A percentile compares a stretch with the other conserved stretches of the same genome.
These are phyloP conservation scores for Eumaeus atala DNA, from an alignment of 1,140 invertebrate genomes.

Conservation along the genomic window DNA sequence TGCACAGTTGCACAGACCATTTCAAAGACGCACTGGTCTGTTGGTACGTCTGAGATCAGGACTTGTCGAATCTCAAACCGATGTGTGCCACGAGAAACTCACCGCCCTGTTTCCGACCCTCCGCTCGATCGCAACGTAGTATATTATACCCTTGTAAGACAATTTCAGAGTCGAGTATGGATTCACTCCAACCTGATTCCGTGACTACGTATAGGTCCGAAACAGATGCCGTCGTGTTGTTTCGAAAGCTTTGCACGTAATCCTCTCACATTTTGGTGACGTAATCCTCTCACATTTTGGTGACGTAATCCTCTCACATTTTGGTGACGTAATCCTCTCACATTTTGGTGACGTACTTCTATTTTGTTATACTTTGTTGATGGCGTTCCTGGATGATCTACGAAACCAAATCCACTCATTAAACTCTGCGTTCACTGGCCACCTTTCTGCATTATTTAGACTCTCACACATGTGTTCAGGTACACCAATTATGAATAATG, in stretches of 20 bases:
- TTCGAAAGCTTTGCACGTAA: no score
- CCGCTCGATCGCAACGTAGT: constrained; percentile 7
- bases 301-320: constrained; percentile 15
- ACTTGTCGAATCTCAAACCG: not conserved
- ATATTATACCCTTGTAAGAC: not conserved
- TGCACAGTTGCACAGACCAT: no score
- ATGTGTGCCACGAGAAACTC: not conserved
- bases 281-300: no score
- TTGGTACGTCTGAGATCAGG: no score
- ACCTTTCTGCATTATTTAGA: constrained; percentile 23
- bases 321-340: constrained; percentile 23
- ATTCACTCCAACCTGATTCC: not conserved
- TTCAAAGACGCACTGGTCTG: no score
- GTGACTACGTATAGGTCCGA: not conserved
- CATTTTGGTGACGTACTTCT: constrained; percentile 22
- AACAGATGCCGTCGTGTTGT: not conserved
- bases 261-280: no score
- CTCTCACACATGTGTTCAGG: constrained; percentile 20
- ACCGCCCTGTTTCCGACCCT: not conserved
- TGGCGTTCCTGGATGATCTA: constrained; percentile 9
- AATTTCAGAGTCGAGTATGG: not conserved
- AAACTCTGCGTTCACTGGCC: constrained; percentile 28
- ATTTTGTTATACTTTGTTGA: constrained; percentile 9
- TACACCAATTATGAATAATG: constrained; percentile 26
- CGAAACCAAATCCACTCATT: constrained; percentile 35